Evolutionary conservation across 2,113 vertebrate species (phyloP).

Genomic region (Proterorhinus semilunaris): DNA sequence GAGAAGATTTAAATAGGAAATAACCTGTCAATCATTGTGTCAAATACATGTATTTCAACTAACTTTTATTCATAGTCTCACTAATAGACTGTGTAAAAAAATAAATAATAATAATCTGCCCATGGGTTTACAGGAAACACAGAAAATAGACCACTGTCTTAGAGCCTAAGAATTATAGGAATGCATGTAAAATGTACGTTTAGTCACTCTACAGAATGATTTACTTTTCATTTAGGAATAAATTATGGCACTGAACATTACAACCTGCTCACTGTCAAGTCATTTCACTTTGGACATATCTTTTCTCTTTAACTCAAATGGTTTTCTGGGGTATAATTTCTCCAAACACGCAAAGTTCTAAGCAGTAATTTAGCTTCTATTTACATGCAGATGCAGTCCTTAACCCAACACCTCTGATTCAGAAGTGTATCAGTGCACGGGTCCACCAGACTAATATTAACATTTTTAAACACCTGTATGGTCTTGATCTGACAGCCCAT

Average conservation of each 20-base stretch:
- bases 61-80: neutral
- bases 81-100: neutral
- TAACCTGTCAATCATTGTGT: neutral
- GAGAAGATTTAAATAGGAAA: neutral
- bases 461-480: slow-evolving; percentile 9
- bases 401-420: neutral
- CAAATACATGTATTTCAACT: neutral
- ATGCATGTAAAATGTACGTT: too few relatives aligned
- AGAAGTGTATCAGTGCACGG: neutral
- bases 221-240: too few relatives aligned
- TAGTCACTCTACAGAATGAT: too few relatives aligned
- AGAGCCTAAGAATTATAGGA: too few relatives aligned
- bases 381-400: neutral
- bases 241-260: neutral
- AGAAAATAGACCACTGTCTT: too few relatives aligned
- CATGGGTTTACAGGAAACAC: too few relatives aligned
- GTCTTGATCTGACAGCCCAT: slow-evolving; percentile 9
- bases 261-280: too few relatives aligned
- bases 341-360: neutral
- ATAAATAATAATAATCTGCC: neutral
- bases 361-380: slow-evolving; percentile 5
- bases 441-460: slow-evolving; percentile 8
- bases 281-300: neutral
- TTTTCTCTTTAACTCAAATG: neutral
- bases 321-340: neutral